These are phyloP conservation scores for Sylvicola cinctus DNA, from an alignment of 2,888 invertebrate genomes.

Conservation along the genomic window DNA sequence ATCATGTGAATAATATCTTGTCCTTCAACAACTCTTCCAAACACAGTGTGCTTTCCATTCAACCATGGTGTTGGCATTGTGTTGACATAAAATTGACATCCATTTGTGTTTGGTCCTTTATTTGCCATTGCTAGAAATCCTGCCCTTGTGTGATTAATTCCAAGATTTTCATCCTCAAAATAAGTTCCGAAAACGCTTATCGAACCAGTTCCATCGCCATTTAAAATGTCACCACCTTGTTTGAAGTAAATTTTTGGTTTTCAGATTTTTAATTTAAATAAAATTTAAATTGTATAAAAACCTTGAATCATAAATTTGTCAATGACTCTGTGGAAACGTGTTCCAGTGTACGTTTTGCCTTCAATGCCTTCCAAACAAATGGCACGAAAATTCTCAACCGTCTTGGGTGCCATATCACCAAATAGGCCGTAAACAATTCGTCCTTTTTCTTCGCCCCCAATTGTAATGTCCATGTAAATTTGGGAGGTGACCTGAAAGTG, in stretches of 20 bases:
- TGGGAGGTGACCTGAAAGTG: slow-evolving; percentile 54
- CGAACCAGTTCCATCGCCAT: slow-evolving; percentile 63
- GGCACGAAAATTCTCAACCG: slow-evolving; percentile 71
- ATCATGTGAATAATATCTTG: slow-evolving; percentile 64
- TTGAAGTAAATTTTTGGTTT: background rate
- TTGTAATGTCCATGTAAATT: slow-evolving; percentile 62
- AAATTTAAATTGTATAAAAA: slow-evolving; percentile 16
- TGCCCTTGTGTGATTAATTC: slow-evolving; percentile 54
- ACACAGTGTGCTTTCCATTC: slow-evolving; percentile 71
- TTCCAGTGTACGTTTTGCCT: slow-evolving; percentile 57
- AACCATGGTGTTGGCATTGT: slow-evolving; percentile 72
- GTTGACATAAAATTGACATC: slow-evolving; percentile 91
- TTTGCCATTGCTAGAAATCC: slow-evolving; percentile 91
- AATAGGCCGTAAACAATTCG: slow-evolving; percentile 73
- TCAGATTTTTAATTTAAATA: background rate
- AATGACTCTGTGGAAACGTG: slow-evolving; percentile 67
- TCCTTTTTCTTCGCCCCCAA: slow-evolving; percentile 49
- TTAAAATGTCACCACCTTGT: slow-evolving; percentile 64
- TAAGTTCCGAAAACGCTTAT: slow-evolving; percentile 68
- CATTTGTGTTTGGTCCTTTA: slow-evolving; percentile 70
- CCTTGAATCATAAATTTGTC: slow-evolving; percentile 86
- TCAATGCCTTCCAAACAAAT: slow-evolving; percentile 55
- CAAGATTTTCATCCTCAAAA: slow-evolving; percentile 75
- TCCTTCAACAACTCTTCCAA: slow-evolving; percentile 68
- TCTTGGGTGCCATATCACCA: slow-evolving; percentile 66